Evolutionary conservation across 2,797 vertebrate genomes (phyloP).

Genomic region (Balearica regulorum): DNA sequence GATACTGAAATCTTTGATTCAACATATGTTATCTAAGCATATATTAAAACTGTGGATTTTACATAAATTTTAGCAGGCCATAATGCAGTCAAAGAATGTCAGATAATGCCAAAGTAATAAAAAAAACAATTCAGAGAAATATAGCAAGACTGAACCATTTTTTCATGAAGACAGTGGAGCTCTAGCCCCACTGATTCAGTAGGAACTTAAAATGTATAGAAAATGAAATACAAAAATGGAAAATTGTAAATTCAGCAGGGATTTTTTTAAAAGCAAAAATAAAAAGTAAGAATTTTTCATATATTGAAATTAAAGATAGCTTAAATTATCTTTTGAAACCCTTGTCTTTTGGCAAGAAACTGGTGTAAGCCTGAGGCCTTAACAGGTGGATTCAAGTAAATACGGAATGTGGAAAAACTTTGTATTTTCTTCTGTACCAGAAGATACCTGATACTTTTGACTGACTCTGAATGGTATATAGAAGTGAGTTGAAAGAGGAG

Average conservation of each 20-base stretch:
- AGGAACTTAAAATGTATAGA: neutral
- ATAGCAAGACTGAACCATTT: neutral
- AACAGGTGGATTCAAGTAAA: neutral
- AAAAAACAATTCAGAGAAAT: neutral
- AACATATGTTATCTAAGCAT: neutral
- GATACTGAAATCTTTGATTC: neutral
- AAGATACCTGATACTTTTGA: neutral
- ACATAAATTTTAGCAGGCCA: neutral
- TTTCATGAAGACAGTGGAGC: neutral
- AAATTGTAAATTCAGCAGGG: neutral
- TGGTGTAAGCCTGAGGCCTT: fast-evolving
- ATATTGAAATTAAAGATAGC: neutral
- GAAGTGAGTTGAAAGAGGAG: neutral
- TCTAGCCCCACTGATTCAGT: neutral
- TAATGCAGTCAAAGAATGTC: neutral
- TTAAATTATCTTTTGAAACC: neutral
- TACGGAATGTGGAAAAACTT: neutral
- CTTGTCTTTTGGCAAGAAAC: neutral
- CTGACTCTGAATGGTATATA: neutral
- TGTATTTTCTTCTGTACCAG: fast-evolving
- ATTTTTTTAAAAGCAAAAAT: neutral
- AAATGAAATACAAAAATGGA: neutral
- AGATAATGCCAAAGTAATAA: neutral
- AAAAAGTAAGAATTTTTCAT: neutral
- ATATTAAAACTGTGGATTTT: neutral